phyloP scores from a whole-genome alignment of 2,888 invertebrate genomes.

The Campoletis raptor region DNA sequence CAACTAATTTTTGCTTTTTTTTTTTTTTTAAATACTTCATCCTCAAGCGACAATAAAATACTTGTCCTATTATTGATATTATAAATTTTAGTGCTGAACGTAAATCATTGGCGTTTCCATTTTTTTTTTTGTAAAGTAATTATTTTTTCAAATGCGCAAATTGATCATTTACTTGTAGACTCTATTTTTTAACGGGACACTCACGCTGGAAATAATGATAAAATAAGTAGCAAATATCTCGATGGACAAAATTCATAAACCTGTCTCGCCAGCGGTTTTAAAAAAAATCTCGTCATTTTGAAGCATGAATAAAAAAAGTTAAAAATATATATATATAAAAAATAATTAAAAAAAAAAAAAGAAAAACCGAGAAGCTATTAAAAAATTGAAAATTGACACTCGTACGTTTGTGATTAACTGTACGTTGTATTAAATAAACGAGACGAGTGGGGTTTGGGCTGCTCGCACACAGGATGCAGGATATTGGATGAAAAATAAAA shows the following conservation, averaged over 20 bases:
- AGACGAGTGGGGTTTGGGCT: not conserved
- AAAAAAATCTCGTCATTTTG: not conserved
- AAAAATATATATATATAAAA: too few species aligned
- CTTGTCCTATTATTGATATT: too few species aligned
- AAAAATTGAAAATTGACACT: not conserved
- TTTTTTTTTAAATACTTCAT: too few species aligned
- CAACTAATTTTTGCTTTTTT: too few species aligned
- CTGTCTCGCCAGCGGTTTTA: not conserved
- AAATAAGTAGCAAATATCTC: not conserved
- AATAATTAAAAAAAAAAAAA: too few species aligned
- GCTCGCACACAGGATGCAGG: not conserved
- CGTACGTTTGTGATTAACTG: not conserved
- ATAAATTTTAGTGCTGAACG: too few species aligned
- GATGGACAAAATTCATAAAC: not conserved
- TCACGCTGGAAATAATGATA: not conserved
- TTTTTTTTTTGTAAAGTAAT: too few species aligned
- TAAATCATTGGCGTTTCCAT: too few species aligned
- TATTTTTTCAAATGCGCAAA: too few species aligned
- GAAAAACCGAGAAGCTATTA: not conserved
- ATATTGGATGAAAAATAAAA: slow-evolving; percentile 1
- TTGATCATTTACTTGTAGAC: too few species aligned
- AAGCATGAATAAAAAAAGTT: not conserved
- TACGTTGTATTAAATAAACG: slow-evolving; percentile 1
- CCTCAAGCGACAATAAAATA: too few species aligned
- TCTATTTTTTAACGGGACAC: too few species aligned